Evolutionary conservation across 2,888 invertebrate genomes (phyloP), one percentile per base, ranked within the genome.

Genomic region (Agrotis ipsilon): DNA sequence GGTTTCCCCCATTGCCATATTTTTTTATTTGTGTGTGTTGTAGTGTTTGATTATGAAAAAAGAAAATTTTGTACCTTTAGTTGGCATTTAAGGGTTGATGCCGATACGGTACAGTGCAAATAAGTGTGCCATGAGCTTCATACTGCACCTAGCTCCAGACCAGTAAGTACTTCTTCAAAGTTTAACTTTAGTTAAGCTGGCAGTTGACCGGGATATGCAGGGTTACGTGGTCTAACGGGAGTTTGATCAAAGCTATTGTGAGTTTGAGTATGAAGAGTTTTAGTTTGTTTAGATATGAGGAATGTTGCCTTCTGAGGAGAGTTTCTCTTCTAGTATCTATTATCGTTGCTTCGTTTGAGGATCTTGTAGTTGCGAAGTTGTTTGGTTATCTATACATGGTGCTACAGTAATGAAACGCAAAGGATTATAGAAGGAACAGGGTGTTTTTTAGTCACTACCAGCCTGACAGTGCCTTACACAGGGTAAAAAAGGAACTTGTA

Each of bases 141-240:
- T 39, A 45, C 48, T 45, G 49, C 24, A 64, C 39, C 57, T 32
- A 65, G 63, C 58, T 64, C 63, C 73, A 32, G 66, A 24, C 24
- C 24, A n/a, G n/a, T 72, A 81, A 81, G 78, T 78, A 71, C 72
- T 81, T 58, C 65, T 66, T 49, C 77, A 81, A 81, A 81, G 64
- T 81, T 64, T 46, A 57, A 81, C 72, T 76, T 67, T 43, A 54
- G 74, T 39, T 67, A 76, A 71, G 48, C 64, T n/a, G 27, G 24
- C 55, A 64, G 66, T 65, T 77, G 78, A 76, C 77, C 67, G 72
- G 77, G 49, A 61, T 76, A 65, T 79, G 43, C 61, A 32, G 46
- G 59, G 59, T 60, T 69, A 65, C 51, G 39, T 59, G 32, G 54
- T 24, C 32, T 64, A 63, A 54, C 49, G 2, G 39, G 43, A 78